A percentile compares a stretch with the other conserved stretches of the same genome.
Conservation (phyloP, 2,888 invertebrate species). For the Diabrotica balteata region DNA sequence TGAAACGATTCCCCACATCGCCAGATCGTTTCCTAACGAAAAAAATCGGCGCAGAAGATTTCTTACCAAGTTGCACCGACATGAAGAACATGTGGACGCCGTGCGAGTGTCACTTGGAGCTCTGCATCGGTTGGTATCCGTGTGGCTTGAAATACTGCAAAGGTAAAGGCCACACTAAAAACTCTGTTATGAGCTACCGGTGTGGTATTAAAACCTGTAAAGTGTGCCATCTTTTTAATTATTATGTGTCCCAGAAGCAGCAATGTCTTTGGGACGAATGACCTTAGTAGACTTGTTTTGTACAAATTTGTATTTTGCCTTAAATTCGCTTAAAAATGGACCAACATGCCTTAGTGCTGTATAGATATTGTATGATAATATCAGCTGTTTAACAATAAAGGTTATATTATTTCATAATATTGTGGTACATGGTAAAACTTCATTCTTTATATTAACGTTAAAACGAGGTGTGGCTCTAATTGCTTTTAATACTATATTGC, state of each 20-base stretch:
- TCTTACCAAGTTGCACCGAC: slow-evolving; percentile 66
- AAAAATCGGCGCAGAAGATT: slow-evolving; percentile 46
- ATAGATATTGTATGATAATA: slow-evolving; percentile 24
- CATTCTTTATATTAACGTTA: too few species aligned
- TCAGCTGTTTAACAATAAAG: background rate
- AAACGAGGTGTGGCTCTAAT: too few species aligned
- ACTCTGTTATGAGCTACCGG: slow-evolving; percentile 74
- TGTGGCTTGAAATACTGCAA: slow-evolving; percentile 95
- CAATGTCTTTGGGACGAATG: slow-evolving; percentile 80
- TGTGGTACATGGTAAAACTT: too few species aligned
- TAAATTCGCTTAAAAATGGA: slow-evolving; percentile 52
- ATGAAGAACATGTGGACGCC: slow-evolving; percentile 74
- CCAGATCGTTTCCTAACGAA: slow-evolving; percentile 45
- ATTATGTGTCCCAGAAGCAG: slow-evolving; percentile 83
- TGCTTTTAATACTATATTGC: too few species aligned
- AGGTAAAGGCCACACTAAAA: slow-evolving; percentile 62
- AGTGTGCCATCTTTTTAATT: slow-evolving; percentile 87
- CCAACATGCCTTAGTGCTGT: slow-evolving; percentile 57
- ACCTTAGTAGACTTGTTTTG: slow-evolving; percentile 39
- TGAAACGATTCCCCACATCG: slow-evolving; percentile 72
- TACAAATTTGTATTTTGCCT: slow-evolving; percentile 44
- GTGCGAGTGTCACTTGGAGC: slow-evolving; percentile 85
- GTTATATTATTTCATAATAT: too few species aligned
- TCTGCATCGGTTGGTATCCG: slow-evolving; percentile 95
- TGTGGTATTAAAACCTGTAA: slow-evolving; percentile 96